A percentile compares a stretch with the other conserved stretches of the same genome.
These are phyloP conservation scores for Lindbergichthys nudifrons DNA, from an alignment of 2,797 vertebrate species.

Conservation along the genomic window DNA sequence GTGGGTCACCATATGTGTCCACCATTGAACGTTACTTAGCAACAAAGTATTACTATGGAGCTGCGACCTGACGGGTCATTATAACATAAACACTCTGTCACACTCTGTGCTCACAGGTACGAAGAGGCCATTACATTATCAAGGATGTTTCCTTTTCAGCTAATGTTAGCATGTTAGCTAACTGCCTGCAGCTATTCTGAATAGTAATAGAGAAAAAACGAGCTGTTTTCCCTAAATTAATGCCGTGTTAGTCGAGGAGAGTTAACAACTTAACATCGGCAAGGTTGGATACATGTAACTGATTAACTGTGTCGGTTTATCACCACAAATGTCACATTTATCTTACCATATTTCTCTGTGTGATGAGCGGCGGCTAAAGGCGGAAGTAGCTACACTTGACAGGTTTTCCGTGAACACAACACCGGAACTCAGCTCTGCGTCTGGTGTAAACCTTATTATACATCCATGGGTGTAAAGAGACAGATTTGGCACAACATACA, in stretches of 20 bases:
- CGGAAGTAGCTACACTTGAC: conserved; percentile 75
- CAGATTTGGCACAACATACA: no score
- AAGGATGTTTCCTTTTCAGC: conserved; percentile 15
- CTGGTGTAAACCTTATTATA: no score
- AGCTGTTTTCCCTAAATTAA: accelerated
- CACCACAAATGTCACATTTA: background rate
- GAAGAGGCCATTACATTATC: background rate
- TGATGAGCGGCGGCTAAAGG: conserved; percentile 65
- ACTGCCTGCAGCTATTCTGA: conserved; percentile 16
- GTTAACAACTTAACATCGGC: accelerated
- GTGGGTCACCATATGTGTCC: conserved; percentile 8
- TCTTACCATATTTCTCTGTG: conserved; percentile 83
- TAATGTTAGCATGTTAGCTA: conserved; percentile 66
- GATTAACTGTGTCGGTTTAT: background rate
- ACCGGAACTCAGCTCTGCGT: conserved; percentile 54
- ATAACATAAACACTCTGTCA: background rate
- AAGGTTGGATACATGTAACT: accelerated
- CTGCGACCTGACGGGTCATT: background rate
- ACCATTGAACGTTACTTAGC: background rate
- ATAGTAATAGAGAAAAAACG: background rate
- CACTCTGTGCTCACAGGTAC: no score
- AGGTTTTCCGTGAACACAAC: conserved; percentile 58
- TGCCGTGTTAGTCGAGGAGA: accelerated
- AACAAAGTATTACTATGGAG: background rate
- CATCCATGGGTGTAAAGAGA: background rate